Evolutionary conservation across 2,888 invertebrate species (phyloP), one percentile per base, ranked within the genome.

Genomic region (Ornithoptera alexandrae): DNA sequence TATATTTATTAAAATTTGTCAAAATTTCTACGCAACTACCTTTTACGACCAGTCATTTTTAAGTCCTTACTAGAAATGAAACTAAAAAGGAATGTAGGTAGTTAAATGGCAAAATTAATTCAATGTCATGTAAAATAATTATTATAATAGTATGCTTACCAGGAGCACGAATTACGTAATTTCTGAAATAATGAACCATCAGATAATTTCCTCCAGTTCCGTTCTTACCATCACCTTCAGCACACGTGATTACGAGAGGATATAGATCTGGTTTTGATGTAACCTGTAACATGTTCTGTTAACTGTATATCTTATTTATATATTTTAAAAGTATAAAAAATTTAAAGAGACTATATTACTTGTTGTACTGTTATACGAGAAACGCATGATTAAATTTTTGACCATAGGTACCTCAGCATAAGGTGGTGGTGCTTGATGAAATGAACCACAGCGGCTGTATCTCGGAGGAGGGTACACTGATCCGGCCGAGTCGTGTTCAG

Each of bases 251-350:
- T 65, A 97, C 97, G 70, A 97, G 88, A 2, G 97, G 97, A 82
- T 97, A 97, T 15, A 97, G 89, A 82, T 97, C 97, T 15, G 97
- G 97, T 79, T 97, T 97, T 18, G 97, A 96, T 70, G 97, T 96
- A 74, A 97, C 97, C 97, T 97, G 81, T 24, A 84, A 74, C n/a
- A 70, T 20, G 22, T 22, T 22, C 22, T 22, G 22, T 22, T 22
- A 22, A 22, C 22, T 22, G 22, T 22, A 66, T 46, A 12, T 24
- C 36, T 56, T 18, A 12, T 30, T 30, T 30, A 22, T 58, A 59
- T 10, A 59, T 59, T 30, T 30, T 30, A 18, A 15, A 46, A 42
- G 42, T 42, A 24, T 24, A 3, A 30, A 30, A 30, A 30, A 30
- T 3, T 30, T 30, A 30, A 3, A 30, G 30, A 30, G 30, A 30